Conservation (phyloP, 2,888 invertebrate species). For the Drosophila birchii region DNA sequence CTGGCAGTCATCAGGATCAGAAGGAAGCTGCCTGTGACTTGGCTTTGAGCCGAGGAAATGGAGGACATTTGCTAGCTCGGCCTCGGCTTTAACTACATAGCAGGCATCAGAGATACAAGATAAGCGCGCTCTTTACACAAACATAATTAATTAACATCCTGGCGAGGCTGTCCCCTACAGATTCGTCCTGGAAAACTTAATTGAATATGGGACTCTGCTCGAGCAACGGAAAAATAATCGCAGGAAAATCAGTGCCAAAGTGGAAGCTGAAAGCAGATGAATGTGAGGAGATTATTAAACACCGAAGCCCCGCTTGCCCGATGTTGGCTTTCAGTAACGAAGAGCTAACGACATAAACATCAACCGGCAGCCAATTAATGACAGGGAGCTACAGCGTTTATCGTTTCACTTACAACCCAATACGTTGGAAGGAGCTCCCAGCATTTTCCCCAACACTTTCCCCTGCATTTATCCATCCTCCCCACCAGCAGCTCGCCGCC, state of each 20-base stretch:
- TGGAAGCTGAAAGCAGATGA: conserved; percentile 18
- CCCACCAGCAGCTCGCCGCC: conserved; percentile 23
- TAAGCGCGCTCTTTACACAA: conserved; percentile 26
- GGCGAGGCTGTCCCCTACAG: conserved; percentile 26
- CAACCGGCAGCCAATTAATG: conserved; percentile 70
- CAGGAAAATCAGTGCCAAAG: conserved; percentile 17
- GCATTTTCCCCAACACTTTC: conserved; percentile 4
- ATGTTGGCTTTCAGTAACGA: conserved; percentile 31
- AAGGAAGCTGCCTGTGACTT: conserved; percentile 63
- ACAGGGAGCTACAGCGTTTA: conserved; percentile 68
- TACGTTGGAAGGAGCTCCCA: conserved; percentile 43
- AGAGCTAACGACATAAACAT: conserved; percentile 49
- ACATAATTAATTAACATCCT: conserved; percentile 41
- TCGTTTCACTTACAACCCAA: conserved; percentile 54
- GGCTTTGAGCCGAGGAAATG: conserved; percentile 59
- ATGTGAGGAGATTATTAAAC: conserved; percentile 33
- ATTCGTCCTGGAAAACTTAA: conserved; percentile 23
- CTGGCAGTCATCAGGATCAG: conserved; percentile 33
- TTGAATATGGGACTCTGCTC: conserved; percentile 19
- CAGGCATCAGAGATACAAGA: conserved; percentile 13
- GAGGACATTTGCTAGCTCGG: conserved; percentile 27
- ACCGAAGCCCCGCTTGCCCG: conserved; percentile 3
- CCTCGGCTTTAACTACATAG: conserved; percentile 10
- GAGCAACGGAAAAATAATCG: background rate
- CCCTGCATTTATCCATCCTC: background rate